Evolutionary conservation across 2,888 invertebrate species (phyloP), one percentile per base, ranked within the genome.

Genomic region (Laspeyria flexula): DNA sequence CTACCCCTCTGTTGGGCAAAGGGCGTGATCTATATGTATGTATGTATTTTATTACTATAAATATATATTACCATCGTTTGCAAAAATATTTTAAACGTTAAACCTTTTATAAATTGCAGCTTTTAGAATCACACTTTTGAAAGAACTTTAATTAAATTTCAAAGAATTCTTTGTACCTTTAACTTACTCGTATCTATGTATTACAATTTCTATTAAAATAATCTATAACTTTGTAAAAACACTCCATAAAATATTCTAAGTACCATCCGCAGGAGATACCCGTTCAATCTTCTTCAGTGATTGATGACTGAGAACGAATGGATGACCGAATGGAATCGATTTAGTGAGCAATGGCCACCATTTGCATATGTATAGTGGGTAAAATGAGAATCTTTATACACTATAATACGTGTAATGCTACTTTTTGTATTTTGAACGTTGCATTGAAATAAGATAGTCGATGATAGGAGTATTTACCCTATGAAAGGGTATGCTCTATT

Each of bases 271-370:
- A 57, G 68, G 71, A 74, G 78, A 79, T 72, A 78, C 74, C 67
- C 82, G 80, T 77, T 86, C 85, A 83, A 85, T 86, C 86, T 82
- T 69, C 52, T 66, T 65, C 71, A 62, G 88, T 90, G 90, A 90
- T 90, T 89, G 90, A 90, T 90, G 88, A 86, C 79, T 81, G 73
- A 71, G 79, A 83, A 65, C 79, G 80, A 83, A 83, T 79, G 77
- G 79, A 83, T 85, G 88, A 86, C 84, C 87, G 87, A 88, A 88
- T 81, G 83, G 79, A 85, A 85, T 85, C 90, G 90, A 88, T 90
- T 89, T 85, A 83, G 85, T 81, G 79, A 80, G 81, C 81, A 85
- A 88, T 83, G 72, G 79, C 65, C 16, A 55, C 58, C 65, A 88
- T 91, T 91, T 88, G 85, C 90, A 90, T 91, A 79, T 88, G 84